phyloP scores from a whole-genome alignment of 53 echinoderm and acorn worm genomes.

The Hippasteria phrygiana region DNA sequence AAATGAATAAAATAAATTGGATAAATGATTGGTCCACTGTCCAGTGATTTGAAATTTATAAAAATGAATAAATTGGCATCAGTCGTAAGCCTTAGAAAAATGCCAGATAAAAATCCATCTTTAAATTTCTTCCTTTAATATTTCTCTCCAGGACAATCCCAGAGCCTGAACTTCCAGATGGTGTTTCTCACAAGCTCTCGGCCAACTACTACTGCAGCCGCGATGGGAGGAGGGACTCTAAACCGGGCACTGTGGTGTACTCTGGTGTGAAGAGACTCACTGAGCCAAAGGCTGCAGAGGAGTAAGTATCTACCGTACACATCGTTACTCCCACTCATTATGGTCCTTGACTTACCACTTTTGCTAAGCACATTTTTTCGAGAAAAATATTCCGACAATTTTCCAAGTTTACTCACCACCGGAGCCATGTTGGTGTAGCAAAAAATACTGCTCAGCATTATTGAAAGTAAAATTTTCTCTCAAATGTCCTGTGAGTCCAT shows the following conservation, averaged over 20 bases:
- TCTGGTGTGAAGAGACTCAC: slow-evolving; percentile 74
- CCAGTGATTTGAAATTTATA: too few relatives aligned
- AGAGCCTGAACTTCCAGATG: slow-evolving; percentile 84
- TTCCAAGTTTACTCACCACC: too few relatives aligned
- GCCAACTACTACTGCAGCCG: slow-evolving; percentile 84
- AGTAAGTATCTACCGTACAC: slow-evolving; percentile 30
- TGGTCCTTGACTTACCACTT: not conserved
- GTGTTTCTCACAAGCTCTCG: slow-evolving; percentile 77
- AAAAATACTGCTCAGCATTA: too few relatives aligned
- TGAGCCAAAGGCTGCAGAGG: slow-evolving; percentile 69
- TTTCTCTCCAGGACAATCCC: slow-evolving; percentile 86
- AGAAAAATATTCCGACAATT: too few relatives aligned
- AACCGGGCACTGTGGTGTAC: slow-evolving; percentile 74
- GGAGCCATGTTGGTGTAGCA: too few relatives aligned
- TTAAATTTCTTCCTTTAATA: too few relatives aligned
- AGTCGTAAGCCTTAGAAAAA: too few relatives aligned
- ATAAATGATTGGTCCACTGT: too few relatives aligned
- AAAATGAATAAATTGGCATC: too few relatives aligned
- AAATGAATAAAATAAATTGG: too few relatives aligned
- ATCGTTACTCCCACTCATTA: not conserved
- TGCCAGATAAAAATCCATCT: too few relatives aligned
- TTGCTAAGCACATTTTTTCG: too few relatives aligned
- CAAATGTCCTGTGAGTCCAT: not conserved
- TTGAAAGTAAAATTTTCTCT: not conserved
- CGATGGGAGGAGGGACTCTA: slow-evolving; percentile 83